Conservation (phyloP, 2,113 vertebrate genomes). For the Carlito syrichta region DNA sequence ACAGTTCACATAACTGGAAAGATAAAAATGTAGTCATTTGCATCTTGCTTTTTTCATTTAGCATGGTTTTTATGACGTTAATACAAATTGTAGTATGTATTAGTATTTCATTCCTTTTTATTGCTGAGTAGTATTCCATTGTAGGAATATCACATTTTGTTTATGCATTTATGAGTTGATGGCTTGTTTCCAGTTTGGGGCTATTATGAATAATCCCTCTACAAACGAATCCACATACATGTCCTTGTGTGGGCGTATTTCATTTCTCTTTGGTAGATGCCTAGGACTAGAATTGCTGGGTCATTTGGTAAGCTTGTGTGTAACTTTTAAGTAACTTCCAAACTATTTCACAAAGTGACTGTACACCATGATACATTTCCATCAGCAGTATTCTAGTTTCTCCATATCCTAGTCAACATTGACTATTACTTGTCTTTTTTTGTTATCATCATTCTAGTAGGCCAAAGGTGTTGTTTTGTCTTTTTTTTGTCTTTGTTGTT, state of each 20-base stretch:
- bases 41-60: not conserved
- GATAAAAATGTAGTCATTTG: not conserved
- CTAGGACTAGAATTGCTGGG: not conserved
- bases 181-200: not conserved
- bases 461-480: not conserved
- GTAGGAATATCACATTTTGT: not conserved
- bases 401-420: not conserved
- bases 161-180: not conserved
- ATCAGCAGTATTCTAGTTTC: not conserved
- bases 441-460: not conserved
- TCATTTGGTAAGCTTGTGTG: not conserved
- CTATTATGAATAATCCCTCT: not conserved
- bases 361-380: not conserved
- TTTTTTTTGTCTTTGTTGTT: too few species aligned
- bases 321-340: constrained; percentile 1
- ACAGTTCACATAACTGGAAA: not conserved
- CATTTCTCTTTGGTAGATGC: not conserved
- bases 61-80: not conserved
- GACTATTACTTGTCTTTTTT: not conserved
- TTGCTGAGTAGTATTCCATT: not conserved
- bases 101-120: not conserved
- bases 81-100: not conserved
- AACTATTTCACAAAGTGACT: not conserved
- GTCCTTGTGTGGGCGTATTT: not conserved
- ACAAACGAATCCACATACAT: not conserved